A percentile compares a stretch with the other conserved stretches of the same genome.
phyloP scores from a whole-genome alignment of 2,113 vertebrate species.

The Corythoichthys intestinalis region DNA sequence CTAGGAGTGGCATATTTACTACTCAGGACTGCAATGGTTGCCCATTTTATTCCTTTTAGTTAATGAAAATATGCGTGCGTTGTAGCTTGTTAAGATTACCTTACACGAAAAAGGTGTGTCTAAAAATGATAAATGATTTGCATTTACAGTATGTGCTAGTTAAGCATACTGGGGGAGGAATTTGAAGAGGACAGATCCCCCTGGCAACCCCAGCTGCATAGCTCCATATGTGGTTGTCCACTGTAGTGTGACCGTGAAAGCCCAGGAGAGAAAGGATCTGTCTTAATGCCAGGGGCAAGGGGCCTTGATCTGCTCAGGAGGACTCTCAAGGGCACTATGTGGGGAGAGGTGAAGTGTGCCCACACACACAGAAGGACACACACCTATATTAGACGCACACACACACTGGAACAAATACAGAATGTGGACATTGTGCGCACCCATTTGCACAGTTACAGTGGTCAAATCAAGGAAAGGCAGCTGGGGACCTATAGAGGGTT shows the following conservation, averaged over 20 bases:
- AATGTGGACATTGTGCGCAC: background rate
- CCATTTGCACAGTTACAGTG: background rate
- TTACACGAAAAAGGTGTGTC: background rate
- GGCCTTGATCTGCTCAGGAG: conserved; percentile 57
- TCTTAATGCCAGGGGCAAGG: conserved; percentile 50
- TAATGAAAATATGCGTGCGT: background rate
- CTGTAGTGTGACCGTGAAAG: conserved; percentile 42
- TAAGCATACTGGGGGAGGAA: conserved; percentile 12
- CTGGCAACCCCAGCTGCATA: background rate
- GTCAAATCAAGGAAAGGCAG: conserved; percentile 10
- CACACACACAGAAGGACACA: background rate
- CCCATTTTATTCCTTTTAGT: background rate
- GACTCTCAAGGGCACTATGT: conserved; percentile 55
- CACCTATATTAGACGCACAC: background rate
- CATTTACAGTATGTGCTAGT: conserved; percentile 1
- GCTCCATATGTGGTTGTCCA: conserved; percentile 58
- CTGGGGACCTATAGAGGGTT: conserved; percentile 10
- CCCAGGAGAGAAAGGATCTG: conserved; percentile 52
- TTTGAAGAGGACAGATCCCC: conserved; percentile 8
- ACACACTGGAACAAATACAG: background rate
- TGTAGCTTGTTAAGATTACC: background rate
- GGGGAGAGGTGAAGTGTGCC: conserved; percentile 11
- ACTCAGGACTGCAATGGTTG: background rate
- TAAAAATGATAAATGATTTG: background rate
- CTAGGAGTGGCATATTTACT: background rate